Base-by-base conservation (phyloP, 2,888 invertebrate species). In the Pegoplata infirma region DNA sequence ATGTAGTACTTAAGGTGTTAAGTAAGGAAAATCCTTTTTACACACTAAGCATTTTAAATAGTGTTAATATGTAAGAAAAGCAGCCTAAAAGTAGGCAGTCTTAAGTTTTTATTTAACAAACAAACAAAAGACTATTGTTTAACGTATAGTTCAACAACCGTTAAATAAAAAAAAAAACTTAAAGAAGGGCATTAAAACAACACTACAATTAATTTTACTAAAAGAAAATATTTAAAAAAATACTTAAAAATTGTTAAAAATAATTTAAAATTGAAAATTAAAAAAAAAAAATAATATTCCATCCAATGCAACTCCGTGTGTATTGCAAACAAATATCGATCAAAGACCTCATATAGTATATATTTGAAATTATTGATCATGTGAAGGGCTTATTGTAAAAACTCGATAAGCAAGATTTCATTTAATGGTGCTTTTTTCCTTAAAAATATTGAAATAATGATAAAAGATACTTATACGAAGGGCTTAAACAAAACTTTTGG, bases 51-150 rank as follows among this genome's bases (percentile, higher is more conserved):
- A 67, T 56, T 79, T 75, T 75, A 79, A 79, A 75, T 79, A 72
- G 75, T 71, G 75, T 75, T 79, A 79, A 79, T 79, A 72, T 71
- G 56, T 61, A 46, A 74, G 75, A 67, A 66, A 79, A 79, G 75
- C 75, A 75, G 67, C 59, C 73, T 47, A 25, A 69, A 73, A 64
- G 73, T 80, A 73, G 76, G 68, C 68, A 55, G 44, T 49, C 64
- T 61, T 69, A 66, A 25, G 28, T 25, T 47, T n/a, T n/a, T 53
- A 23, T 46, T 40, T 47, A 58, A 49, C 28, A 23, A 21, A n/a
- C 8, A 55, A 75, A 75, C 61, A 68, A 75, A 63, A 28, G 47
- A 3, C 7, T 12, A 40, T 19, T 32, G 8, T 10, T 40, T 1
- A 8, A 28, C 14, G 46, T 53, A 55, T 17, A 71, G 78, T 69